Percentiles rank a stretch among this genome's conserved stretches.
Conservation (phyloP, 2,797 vertebrate species). For the Lagorchestes hirsutus region DNA sequence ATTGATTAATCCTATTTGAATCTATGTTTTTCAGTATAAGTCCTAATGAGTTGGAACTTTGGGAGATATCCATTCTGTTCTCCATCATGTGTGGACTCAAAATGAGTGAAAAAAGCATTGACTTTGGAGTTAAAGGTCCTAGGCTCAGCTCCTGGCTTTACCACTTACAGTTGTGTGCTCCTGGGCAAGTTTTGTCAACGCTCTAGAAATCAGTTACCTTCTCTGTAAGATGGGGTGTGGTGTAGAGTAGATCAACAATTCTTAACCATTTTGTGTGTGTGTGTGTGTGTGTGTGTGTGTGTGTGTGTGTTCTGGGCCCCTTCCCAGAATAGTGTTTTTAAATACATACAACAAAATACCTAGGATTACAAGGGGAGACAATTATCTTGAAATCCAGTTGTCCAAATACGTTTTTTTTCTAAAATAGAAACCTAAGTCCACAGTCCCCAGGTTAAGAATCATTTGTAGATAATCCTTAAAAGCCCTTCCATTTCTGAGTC, state of each 20-base stretch:
- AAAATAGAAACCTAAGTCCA: background rate
- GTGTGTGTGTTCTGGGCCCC: background rate
- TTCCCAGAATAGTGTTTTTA: background rate
- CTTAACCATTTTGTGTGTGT: background rate
- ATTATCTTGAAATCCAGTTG: background rate
- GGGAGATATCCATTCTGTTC: background rate
- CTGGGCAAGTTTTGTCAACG: background rate
- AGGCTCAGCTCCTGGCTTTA: background rate
- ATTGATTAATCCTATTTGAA: no score
- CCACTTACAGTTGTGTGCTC: background rate
- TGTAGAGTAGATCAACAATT: background rate
- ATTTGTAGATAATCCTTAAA: background rate
- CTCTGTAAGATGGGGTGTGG: no score
- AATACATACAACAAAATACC: no score
- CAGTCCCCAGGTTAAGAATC: background rate
- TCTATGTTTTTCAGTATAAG: background rate
- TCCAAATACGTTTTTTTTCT: background rate
- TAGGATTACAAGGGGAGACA: background rate
- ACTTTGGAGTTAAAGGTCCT: background rate
- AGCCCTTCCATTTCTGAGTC: background rate
- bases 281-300: no score
- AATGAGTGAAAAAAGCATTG: background rate
- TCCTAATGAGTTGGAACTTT: background rate
- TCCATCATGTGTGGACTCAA: background rate
- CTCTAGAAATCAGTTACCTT: background rate